phyloP scores from a whole-genome alignment of 2,797 vertebrate genomes.

The Alectoris magna region DNA sequence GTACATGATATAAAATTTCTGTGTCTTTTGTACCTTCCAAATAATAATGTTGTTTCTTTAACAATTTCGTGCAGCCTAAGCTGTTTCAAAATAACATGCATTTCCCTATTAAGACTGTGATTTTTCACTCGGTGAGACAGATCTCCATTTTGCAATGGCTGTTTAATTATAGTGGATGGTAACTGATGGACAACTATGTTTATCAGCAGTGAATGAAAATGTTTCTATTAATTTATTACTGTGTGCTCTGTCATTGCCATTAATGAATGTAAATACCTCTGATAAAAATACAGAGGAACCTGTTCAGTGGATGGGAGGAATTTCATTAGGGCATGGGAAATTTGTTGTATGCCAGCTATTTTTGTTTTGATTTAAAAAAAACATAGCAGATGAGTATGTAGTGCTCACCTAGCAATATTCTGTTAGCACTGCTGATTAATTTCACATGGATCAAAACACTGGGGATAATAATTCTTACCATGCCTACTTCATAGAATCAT shows the following conservation, averaged over 20 bases:
- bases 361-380: background rate
- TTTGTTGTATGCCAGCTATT: background rate
- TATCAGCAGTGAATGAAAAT: background rate
- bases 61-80: background rate
- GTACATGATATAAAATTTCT: background rate
- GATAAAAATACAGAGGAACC: background rate
- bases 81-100: background rate
- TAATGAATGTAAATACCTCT: background rate
- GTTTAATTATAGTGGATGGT: background rate
- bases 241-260: background rate
- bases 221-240: background rate
- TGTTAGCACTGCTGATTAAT: background rate
- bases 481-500: no score
- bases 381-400: background rate
- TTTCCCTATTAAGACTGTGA: background rate
- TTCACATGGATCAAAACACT: background rate
- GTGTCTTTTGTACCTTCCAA: background rate
- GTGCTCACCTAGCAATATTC: background rate
- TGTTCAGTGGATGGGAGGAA: background rate
- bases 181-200: background rate
- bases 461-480: accelerated
- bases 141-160: background rate
- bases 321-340: background rate
- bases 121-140: slow-evolving; percentile 10
- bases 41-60: background rate